phyloP scores from a whole-genome alignment of 2,797 vertebrate species.

The Bucorvus abyssinicus region DNA sequence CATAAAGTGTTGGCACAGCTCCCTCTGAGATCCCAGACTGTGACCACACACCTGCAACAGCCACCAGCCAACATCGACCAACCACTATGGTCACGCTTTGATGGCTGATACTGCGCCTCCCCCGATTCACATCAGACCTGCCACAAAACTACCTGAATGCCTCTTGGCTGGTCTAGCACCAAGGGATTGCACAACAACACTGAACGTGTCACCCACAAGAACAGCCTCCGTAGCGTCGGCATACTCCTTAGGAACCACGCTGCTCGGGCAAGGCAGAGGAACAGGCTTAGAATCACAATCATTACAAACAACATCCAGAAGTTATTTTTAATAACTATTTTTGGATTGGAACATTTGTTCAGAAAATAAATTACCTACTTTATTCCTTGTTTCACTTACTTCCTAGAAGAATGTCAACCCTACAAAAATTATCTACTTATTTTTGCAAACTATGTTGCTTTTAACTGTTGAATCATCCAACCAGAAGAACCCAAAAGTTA shows the following conservation, averaged over 20 bases:
- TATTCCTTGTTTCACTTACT: not conserved
- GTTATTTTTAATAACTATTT: not conserved
- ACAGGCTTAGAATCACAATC: not conserved
- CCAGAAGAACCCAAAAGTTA: not conserved
- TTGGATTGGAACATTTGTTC: not conserved
- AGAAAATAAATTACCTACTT: not conserved
- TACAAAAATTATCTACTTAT: not conserved
- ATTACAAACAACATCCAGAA: not conserved
- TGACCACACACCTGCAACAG: not conserved
- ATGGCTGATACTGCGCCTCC: fast-evolving
- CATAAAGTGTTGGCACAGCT: not conserved
- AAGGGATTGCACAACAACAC: too few relatives aligned
- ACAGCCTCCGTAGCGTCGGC: not conserved
- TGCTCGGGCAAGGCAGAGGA: not conserved
- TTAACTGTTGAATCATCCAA: not conserved
- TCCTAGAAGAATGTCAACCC: not conserved
- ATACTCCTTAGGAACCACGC: fast-evolving
- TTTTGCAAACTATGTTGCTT: not conserved
- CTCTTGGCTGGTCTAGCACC: not conserved
- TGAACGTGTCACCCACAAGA: fast-evolving
- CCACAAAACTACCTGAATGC: not conserved
- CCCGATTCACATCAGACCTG: fast-evolving
- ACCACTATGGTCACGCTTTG: fast-evolving
- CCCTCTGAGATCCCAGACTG: fast-evolving
- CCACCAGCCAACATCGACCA: not conserved